Evolutionary conservation across 2,888 invertebrate species (phyloP).

Genomic region (Heliconius cydno): DNA sequence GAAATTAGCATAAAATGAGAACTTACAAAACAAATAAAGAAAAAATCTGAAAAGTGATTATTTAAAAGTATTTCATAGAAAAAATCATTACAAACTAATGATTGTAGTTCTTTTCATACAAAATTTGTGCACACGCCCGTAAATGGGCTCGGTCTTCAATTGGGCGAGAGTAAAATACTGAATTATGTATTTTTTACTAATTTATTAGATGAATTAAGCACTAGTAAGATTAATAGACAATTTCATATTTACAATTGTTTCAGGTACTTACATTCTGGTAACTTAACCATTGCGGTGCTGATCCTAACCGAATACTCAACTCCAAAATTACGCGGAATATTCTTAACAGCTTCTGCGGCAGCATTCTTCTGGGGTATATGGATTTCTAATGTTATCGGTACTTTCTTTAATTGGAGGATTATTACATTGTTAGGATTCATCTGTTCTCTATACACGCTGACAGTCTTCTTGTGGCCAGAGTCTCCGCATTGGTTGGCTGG

Average conservation of each 20-base stretch:
- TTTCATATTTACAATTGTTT: background rate
- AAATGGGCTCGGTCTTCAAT: too few species aligned
- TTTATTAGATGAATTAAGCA: too few species aligned
- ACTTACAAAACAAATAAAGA: too few species aligned
- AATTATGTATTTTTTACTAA: too few species aligned
- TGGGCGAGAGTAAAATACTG: too few species aligned
- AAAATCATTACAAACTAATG: too few species aligned
- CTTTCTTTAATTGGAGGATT: slow-evolving; percentile 53
- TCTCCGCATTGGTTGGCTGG: slow-evolving; percentile 62
- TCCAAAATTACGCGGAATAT: slow-evolving; percentile 52
- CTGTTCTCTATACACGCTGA: slow-evolving; percentile 24
- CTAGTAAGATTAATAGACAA: too few species aligned
- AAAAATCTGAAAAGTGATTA: too few species aligned
- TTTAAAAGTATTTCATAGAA: too few species aligned
- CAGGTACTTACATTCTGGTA: slow-evolving; percentile 32
- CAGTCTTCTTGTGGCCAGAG: slow-evolving; percentile 34
- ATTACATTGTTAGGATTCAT: slow-evolving; percentile 50
- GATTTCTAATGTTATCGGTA: slow-evolving; percentile 55
- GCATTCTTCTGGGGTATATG: slow-evolving; percentile 55
- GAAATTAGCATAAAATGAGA: too few species aligned
- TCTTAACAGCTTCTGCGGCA: slow-evolving; percentile 54
- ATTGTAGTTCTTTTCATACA: too few species aligned
- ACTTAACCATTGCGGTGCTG: slow-evolving; percentile 49
- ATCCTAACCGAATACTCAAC: slow-evolving; percentile 53
- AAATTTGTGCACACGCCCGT: too few species aligned